These are phyloP conservation scores for Mormoops blainvillei DNA, from an alignment of 2,113 vertebrate genomes.

Conservation along the genomic window DNA sequence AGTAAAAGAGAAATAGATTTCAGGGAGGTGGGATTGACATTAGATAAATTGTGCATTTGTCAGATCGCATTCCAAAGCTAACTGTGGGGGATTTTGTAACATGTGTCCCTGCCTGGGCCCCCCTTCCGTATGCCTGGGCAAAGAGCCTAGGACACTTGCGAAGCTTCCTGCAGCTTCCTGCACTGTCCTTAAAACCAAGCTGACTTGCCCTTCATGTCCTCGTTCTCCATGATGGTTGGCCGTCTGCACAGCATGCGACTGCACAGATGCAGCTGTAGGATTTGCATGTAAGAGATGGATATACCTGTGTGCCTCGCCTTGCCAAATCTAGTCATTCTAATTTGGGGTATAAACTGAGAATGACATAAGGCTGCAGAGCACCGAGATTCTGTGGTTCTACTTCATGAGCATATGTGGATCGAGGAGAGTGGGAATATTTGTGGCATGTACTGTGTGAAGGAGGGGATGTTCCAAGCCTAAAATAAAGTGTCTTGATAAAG, in stretches of 20 bases:
- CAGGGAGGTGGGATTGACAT: background rate
- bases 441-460: background rate
- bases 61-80: background rate
- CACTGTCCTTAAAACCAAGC: background rate
- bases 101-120: background rate
- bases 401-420: background rate
- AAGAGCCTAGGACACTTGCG: background rate
- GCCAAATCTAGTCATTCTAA: background rate
- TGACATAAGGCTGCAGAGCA: background rate
- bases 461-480: background rate
- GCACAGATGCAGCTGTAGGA: background rate
- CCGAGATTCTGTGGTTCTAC: background rate
- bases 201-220: background rate
- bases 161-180: background rate
- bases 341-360: background rate
- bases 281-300: background rate
- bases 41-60: background rate
- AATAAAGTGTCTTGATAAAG: background rate
- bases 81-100: background rate
- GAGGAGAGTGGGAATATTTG: background rate
- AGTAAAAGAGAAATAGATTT: background rate
- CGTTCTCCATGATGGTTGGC: background rate
- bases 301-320: slow-evolving; percentile 17
- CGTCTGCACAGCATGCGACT: background rate
- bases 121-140: background rate